Base-by-base conservation (phyloP, 1,140 invertebrate species). In the Drosophila pachea region DNA sequence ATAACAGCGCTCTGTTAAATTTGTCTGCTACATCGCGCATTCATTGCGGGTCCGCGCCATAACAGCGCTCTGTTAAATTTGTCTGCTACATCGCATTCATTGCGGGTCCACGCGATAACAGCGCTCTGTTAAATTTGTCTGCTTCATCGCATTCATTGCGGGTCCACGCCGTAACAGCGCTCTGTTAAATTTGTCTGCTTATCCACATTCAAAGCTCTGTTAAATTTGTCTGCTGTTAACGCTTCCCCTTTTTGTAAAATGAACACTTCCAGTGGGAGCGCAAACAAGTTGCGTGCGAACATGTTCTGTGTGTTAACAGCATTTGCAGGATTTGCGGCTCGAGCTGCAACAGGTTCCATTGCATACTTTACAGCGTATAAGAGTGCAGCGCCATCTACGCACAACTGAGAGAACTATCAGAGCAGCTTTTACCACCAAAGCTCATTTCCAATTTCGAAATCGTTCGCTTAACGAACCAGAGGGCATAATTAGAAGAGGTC, bases 231-330 rank as follows among this genome's bases (percentile, higher is more conserved):
- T 45, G 12, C 33, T 38, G 36, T 64, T 35, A 35, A 45, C 11
- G 7, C 35, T 71, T 22, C 78, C 78, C 79, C 75, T 58, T 0
- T 0, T 0, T 2, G 0, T 0, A 7, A 52, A 84, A 79, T 86
- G 81, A 84, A 84, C 49, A 49, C 47, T 84, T 84, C 79, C 79
- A 86, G 69, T 54, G 22, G 5, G n/a, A 58, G 12, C 58, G n/a
- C 2, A n/a, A n/a, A 31, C n/a, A 63, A 50, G 53, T 47, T 16
- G 50, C 8, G 43, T 49, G 29, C 5, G 22, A 11, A 42, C 64
- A 50, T 54, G 49, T 48, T 35, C 31, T n/a, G 49, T 5, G n/a
- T n/a, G 7, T 54, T 43, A 59, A 53, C 56, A 58, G 16, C n/a
- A n/a, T n/a, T n/a, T n/a, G n/a, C 31, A 35, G 16, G n/a, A 38